Evolutionary conservation across 2,797 vertebrate species (phyloP).

Genomic region (Muraenolepis orangiensis): DNA sequence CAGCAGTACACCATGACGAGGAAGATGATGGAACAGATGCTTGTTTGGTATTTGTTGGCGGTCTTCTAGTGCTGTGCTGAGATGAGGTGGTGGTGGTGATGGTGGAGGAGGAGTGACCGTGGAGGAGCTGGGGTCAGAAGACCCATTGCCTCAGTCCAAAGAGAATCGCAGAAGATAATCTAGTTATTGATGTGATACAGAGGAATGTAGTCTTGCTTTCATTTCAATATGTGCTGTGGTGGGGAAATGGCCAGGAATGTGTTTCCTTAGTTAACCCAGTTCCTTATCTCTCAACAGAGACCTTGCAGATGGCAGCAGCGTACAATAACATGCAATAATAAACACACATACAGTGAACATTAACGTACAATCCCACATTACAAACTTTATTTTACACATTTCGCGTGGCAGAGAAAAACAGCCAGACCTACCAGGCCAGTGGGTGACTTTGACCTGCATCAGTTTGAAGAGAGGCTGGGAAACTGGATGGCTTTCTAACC

Average conservation of each 20-base stretch:
- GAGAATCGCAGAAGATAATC: background rate
- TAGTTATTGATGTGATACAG: slow-evolving; percentile 1
- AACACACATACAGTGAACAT: no score
- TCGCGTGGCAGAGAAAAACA: no score
- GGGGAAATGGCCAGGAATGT: no score
- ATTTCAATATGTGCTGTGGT: slow-evolving; percentile 5
- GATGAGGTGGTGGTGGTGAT: slow-evolving; percentile 47
- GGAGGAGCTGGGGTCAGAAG: slow-evolving; percentile 29
- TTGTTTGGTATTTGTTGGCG: slow-evolving; percentile 63
- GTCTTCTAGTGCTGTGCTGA: slow-evolving; percentile 50
- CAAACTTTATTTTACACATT: no score
- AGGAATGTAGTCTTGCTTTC: slow-evolving; percentile 1
- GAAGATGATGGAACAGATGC: slow-evolving; percentile 55
- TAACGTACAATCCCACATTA: no score
- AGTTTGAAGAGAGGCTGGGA: background rate
- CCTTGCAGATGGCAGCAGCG: no score
- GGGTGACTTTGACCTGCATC: no score
- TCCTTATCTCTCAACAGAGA: no score
- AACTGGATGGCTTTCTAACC: background rate
- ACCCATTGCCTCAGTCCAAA: slow-evolving; percentile 20
- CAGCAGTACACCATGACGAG: slow-evolving; percentile 45
- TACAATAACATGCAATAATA: no score
- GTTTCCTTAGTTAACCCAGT: no score
- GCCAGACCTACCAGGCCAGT: no score
- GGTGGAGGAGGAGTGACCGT: slow-evolving; percentile 40